Percentiles rank a stretch among this genome's conserved stretches.
phyloP scores from a whole-genome alignment of 2,797 vertebrate genomes.

The Neosalanx taihuensis region DNA sequence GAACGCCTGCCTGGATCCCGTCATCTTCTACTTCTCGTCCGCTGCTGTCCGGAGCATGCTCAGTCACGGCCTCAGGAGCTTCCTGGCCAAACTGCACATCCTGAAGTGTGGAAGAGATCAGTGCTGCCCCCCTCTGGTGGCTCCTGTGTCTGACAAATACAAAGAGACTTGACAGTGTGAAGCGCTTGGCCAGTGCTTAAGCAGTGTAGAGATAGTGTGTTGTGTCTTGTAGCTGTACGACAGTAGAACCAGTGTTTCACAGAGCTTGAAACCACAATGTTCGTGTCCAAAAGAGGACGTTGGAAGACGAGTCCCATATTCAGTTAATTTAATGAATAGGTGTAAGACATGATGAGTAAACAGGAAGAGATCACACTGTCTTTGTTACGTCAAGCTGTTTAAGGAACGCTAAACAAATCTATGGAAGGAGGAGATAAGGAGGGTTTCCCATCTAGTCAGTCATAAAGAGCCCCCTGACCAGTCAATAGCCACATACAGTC shows the following conservation, averaged over 20 bases:
- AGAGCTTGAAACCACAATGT: conserved; percentile 9
- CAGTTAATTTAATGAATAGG: conserved; percentile 15
- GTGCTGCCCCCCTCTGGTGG: conserved; percentile 4
- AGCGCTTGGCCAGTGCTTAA: neutral
- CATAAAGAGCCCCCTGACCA: conserved; percentile 16
- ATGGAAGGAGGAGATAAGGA: conserved; percentile 30
- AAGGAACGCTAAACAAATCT: conserved; percentile 32
- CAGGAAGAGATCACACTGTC: conserved; percentile 17
- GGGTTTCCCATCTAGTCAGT: conserved; percentile 24
- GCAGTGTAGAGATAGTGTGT: neutral
- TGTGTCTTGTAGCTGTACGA: neutral
- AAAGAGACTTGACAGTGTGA: conserved; percentile 23
- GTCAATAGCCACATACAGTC: neutral
- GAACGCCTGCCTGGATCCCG: conserved; percentile 84
- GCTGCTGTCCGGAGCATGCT: conserved; percentile 73
- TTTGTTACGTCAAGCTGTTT: neutral
- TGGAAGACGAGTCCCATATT: neutral
- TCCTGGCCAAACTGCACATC: conserved; percentile 55
- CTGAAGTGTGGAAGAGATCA: conserved; percentile 39
- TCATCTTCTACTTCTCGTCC: conserved; percentile 88
- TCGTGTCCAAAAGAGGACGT: too few relatives aligned
- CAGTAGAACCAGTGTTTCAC: conserved; percentile 42
- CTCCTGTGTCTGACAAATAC: conserved; percentile 25
- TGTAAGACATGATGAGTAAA: conserved; percentile 25
- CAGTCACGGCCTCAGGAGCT: conserved; percentile 54